These are phyloP conservation scores for Callyntrura sp. DNA, from an alignment of 2,888 invertebrate genomes.

Conservation along the genomic window DNA sequence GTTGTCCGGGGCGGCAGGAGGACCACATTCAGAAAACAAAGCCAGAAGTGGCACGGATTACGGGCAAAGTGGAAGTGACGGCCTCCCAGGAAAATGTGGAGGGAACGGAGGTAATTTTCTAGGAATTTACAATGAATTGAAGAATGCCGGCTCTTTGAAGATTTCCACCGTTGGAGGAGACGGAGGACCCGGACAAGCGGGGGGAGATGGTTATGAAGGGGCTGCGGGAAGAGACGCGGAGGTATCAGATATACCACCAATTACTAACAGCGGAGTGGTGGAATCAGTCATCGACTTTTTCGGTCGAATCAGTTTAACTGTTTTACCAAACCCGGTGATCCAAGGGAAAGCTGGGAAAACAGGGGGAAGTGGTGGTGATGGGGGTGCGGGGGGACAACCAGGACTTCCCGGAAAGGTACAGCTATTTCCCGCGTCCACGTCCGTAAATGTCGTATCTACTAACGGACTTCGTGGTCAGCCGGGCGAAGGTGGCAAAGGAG, in stretches of 20 bases:
- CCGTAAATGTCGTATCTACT: not conserved
- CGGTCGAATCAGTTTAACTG: not conserved
- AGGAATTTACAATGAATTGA: not conserved
- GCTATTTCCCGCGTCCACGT: not conserved
- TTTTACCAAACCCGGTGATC: not conserved
- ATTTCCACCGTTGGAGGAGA: not conserved
- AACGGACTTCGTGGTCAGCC: not conserved
- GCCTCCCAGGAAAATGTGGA: conserved; percentile 17
- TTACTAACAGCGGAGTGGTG: not conserved
- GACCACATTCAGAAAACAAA: not conserved
- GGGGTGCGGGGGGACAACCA: not conserved
- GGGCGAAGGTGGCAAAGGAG: not conserved
- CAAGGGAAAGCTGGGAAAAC: not conserved
- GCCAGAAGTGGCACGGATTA: not conserved
- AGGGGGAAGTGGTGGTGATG: conserved; percentile 11
- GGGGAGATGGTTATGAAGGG: not conserved
- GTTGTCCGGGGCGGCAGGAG: not conserved
- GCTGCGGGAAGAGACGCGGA: not conserved
- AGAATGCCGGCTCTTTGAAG: not conserved
- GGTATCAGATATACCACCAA: not conserved
- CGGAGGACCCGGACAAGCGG: not conserved
- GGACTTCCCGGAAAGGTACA: not conserved
- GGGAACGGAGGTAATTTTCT: conserved; percentile 12
- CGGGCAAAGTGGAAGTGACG: not conserved
- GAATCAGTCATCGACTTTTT: not conserved